Evolutionary conservation across 1,140 invertebrate species (phyloP), one percentile per base, ranked within the genome.

Genomic region (Pissodes strobi): DNA sequence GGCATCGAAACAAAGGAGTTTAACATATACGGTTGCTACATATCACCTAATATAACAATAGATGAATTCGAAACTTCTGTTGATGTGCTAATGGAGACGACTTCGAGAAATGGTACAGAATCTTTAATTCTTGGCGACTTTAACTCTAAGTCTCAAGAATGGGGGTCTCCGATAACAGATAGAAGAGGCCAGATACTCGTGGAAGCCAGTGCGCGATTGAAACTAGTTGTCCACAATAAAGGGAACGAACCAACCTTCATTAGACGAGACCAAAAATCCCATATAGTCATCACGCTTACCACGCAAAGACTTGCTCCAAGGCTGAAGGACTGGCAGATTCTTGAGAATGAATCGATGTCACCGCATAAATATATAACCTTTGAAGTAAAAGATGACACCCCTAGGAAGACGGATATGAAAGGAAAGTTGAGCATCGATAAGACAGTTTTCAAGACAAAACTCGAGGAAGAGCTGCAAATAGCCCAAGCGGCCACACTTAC

Each of bases 41-140:
- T 53, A 18, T 53, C 56, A 13, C 56, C 56, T 9, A 51, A 58
- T 27, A 45, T 45, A 45, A 8, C 8, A n/a, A 6, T 8, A 34
- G 30, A 34, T 8, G 30, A 34, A n/a, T 34, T 8, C n/a, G 30
- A 34, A n/a, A 34, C 30, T 6, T 34, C 17, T 17, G n/a, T 41
- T 34, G 30, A 34, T 34, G n/a, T 6, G 6, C 6, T 34, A 6
- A 34, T 34, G 30, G 30, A n/a, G n/a, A n/a, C 30, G n/a, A 6
- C n/a, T 8, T 6, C 6, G 6, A 8, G 6, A 34, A 34, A 8
- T 34, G 30, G 6, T 8, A n/a, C 6, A n/a, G 30, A 34, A 6
- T 6, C 30, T 8, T 8, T 34, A n/a, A n/a, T 34, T 6, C 30
- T 34, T 8, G 56, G 56, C 17, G 56, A 58, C 22, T 52, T 58